Evolutionary conservation across 2,888 invertebrate species (phyloP).

Genomic region (Orthosia gracilis): DNA sequence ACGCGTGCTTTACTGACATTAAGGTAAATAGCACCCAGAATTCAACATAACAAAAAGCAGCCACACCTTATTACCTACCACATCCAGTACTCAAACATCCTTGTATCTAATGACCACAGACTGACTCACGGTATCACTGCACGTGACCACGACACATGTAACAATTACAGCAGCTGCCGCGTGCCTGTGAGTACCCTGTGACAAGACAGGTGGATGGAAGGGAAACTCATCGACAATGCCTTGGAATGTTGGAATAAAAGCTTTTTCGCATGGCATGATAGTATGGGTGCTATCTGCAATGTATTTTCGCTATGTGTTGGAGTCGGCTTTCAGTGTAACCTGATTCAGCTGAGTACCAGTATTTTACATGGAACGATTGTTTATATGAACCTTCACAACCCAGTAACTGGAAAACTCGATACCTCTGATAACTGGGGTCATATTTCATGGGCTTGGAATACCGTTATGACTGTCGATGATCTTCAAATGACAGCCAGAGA

Average conservation of each 20-base stretch:
- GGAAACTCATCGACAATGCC: not conserved
- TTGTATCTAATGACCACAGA: not conserved
- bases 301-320: too few species aligned
- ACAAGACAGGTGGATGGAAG: not conserved
- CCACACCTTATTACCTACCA: not conserved
- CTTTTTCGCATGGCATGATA: not conserved
- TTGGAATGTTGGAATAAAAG: constrained; percentile 10
- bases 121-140: constrained; percentile 31
- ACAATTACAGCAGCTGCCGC: constrained; percentile 17
- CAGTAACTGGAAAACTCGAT: too few species aligned
- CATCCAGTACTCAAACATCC: constrained; percentile 2
- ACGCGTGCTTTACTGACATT: not conserved
- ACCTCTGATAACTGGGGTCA: too few species aligned
- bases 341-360: too few species aligned
- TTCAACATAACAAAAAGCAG: not conserved
- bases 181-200: not conserved
- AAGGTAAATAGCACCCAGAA: not conserved
- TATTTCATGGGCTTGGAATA: too few species aligned
- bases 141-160: constrained; percentile 33
- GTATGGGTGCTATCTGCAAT: not conserved
- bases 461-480: too few species aligned
- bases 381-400: too few species aligned
- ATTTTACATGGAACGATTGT: too few species aligned
- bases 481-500: too few species aligned
- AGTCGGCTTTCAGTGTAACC: too few species aligned